Evolutionary conservation across 2,888 invertebrate genomes (phyloP).

Genomic region (Notocelia uddmanniana): DNA sequence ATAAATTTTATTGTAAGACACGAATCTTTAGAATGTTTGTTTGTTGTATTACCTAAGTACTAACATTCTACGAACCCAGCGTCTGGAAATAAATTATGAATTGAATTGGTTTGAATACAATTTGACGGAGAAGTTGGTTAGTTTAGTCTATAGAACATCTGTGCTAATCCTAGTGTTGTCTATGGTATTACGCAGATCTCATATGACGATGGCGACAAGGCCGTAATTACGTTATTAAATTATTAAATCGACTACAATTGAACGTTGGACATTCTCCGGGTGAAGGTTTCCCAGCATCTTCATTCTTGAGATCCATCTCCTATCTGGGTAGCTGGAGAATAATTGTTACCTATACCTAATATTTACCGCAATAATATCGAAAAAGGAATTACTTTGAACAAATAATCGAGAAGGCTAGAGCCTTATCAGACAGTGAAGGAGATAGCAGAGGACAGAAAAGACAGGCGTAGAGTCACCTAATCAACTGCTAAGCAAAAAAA

Average conservation of each 20-base stretch:
- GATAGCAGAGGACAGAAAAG: too few relatives aligned
- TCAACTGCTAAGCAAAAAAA: too few relatives aligned
- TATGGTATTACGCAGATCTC: conserved; percentile 38
- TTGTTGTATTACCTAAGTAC: too few relatives aligned
- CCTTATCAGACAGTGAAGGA: too few relatives aligned
- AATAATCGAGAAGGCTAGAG: too few relatives aligned
- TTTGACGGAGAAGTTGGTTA: not conserved
- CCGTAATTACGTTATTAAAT: conserved; percentile 46
- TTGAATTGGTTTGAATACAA: not conserved
- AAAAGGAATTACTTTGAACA: too few relatives aligned
- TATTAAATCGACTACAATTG: conserved; percentile 41
- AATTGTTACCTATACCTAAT: not conserved
- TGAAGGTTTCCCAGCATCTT: conserved; percentile 30
- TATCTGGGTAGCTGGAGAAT: conserved; percentile 8
- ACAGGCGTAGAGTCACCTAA: too few relatives aligned
- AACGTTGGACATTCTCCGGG: conserved; percentile 28
- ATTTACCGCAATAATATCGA: not conserved
- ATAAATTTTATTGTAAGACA: not conserved
- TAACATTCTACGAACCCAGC: too few relatives aligned
- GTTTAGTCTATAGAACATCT: conserved; percentile 26
- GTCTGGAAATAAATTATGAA: too few relatives aligned
- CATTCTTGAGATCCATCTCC: conserved; percentile 16
- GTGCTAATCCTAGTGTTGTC: not conserved
- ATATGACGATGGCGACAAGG: conserved; percentile 37
- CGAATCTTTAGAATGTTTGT: too few relatives aligned